A percentile compares a stretch with the other conserved stretches of the same genome.
Conservation (phyloP, 2,888 invertebrate genomes). For the Euplexia lucipara region DNA sequence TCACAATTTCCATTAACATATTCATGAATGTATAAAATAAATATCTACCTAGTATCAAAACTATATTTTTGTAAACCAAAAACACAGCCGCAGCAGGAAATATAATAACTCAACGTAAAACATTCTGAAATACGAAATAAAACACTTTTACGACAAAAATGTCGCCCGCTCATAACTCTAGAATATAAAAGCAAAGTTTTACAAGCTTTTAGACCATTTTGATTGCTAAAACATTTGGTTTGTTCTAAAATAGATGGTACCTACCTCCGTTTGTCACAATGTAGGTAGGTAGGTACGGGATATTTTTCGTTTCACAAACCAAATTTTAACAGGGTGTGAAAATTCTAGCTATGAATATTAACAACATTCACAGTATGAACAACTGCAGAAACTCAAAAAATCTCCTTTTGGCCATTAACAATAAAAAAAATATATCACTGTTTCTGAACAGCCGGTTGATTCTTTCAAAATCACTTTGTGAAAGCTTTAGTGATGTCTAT, state of each 20-base stretch:
- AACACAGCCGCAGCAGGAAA: slow-evolving; percentile 35
- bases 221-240: slow-evolving; percentile 42
- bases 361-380: no score
- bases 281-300: no score
- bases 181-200: slow-evolving; percentile 59
- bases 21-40: slow-evolving; percentile 44
- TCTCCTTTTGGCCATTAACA: no score
- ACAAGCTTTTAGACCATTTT: slow-evolving; percentile 54
- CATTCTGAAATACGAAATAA: slow-evolving; percentile 54
- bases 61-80: slow-evolving; percentile 38
- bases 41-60: slow-evolving; percentile 12
- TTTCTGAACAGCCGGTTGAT: no score
- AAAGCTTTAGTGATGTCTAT: no score
- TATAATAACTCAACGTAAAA: slow-evolving; percentile 44
- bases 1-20: slow-evolving; percentile 31
- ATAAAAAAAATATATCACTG: no score
- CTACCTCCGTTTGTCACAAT: slow-evolving; percentile 12
- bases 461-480: no score
- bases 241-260: slow-evolving; percentile 25
- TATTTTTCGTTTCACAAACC: no score
- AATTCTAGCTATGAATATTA: no score
- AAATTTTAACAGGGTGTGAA: no score
- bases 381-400: no score
- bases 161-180: slow-evolving; percentile 43
- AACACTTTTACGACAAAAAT: slow-evolving; percentile 55